Conservation (phyloP, 2,113 vertebrate genomes). For the Delphinapterus leucas region DNA sequence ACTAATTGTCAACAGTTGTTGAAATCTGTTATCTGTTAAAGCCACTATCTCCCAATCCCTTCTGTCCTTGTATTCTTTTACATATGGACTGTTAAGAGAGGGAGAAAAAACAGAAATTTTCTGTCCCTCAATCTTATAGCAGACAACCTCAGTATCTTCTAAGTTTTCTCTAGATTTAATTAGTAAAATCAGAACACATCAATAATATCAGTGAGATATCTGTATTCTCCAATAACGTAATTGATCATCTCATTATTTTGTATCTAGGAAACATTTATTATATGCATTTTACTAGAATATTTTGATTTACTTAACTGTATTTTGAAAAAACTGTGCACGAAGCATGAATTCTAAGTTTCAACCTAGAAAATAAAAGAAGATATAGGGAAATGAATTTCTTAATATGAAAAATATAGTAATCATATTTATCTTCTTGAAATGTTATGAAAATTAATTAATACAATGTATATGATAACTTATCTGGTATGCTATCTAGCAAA, state of each 20-base stretch:
- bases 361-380: background rate
- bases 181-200: background rate
- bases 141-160: background rate
- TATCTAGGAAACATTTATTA: background rate
- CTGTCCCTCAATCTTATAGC: background rate
- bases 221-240: background rate
- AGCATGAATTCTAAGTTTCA: background rate
- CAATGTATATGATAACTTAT: background rate
- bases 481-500: background rate
- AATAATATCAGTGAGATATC: background rate
- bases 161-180: background rate
- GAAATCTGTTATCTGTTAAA: background rate
- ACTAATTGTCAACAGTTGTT: background rate
- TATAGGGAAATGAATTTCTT: background rate
- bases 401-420: background rate
- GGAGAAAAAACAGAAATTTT: background rate
- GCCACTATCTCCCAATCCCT: background rate
- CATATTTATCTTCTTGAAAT: background rate
- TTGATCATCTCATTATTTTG: background rate
- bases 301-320: background rate
- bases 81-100: background rate
- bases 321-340: background rate
- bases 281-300: background rate
- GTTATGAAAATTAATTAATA: background rate
- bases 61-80: background rate